Base-by-base conservation (phyloP, 2,797 vertebrate species). In the Megalops cyprinoides region DNA sequence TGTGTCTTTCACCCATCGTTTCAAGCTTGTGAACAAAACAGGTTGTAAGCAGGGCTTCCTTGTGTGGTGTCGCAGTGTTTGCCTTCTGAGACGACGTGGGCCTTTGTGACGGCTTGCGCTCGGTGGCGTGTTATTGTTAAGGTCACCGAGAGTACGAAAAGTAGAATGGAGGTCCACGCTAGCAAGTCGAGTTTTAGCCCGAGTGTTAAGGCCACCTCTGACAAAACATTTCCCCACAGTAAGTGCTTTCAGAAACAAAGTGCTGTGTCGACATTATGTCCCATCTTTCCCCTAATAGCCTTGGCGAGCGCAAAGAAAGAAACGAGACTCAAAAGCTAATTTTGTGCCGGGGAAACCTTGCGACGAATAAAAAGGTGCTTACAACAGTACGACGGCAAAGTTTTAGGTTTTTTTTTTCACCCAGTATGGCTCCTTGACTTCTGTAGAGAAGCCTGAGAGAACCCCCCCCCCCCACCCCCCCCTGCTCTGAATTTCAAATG, bases 241-340 rank as follows among this genome's bases (percentile, higher is more conserved):
- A 85, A 87, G 79, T 86, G 86, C 88, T 88, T 87, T 87, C 83
- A 85, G 86, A 88, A 86, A 85, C 71, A 83, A 87, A 88, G 84
- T 60, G 73, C 82, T 87, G 80, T 78, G 49, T 87, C 85, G 82
- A 77, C 88, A 84, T 85, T 80, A 83, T 77, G 56, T 58, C 79
- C 56, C 65, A 71, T 74, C 49, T 67, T 15, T 6, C 8, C n/a
- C 18, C 60, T 56, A 39, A 49, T 44, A 82, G n/a, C 76, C 71
- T 56, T n/a, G 37, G 39, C 28, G 37, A 77, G 53, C 46, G 14
- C 51, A 53, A 15, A 37, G 71, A 53, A 15, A 37, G 71, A 74
- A 39, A 48, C 77, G n/a, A 37, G 25, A 18, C 62, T 49, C 31
- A 67, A 58, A 46, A 74, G 37, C 67, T 80, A 25, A 58, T 79